These are phyloP conservation scores for Linurgus olivaceus DNA, from an alignment of 2,797 vertebrate genomes.

Conservation along the genomic window DNA sequence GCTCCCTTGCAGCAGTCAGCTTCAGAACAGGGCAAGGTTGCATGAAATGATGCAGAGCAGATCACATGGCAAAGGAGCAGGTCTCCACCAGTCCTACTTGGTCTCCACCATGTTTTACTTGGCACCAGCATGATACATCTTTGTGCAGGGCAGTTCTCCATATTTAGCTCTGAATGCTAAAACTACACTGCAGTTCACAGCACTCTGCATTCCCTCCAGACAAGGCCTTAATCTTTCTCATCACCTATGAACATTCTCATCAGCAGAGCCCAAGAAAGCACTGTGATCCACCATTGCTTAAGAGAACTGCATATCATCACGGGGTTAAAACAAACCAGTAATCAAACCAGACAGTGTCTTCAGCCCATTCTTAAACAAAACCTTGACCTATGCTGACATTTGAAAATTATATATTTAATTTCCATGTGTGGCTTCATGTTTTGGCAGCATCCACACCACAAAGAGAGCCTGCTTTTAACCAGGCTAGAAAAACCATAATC, in stretches of 20 bases:
- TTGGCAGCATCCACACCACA: conserved; percentile 29
- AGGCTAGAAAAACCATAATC: conserved; percentile 34
- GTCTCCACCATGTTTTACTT: neutral
- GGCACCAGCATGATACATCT: neutral
- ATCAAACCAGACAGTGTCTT: neutral
- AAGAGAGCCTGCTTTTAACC: neutral
- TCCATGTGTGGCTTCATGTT: conserved; percentile 2
- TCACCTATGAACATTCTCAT: neutral
- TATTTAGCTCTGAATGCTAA: neutral
- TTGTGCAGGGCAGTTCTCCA: neutral
- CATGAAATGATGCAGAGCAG: neutral
- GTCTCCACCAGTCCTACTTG: neutral
- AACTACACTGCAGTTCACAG: neutral
- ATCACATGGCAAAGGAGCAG: fast-evolving
- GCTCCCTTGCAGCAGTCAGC: neutral
- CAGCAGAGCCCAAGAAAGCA: neutral
- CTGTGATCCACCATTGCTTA: neutral
- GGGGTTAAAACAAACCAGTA: neutral
- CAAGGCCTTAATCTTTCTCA: neutral
- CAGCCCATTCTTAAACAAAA: neutral
- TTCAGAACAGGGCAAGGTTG: neutral
- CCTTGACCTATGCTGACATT: neutral
- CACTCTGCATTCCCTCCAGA: neutral
- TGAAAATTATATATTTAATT: conserved; percentile 33
- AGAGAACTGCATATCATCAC: neutral